phyloP scores from a whole-genome alignment of 2,888 invertebrate species.

The Sympetrum striolatum region DNA sequence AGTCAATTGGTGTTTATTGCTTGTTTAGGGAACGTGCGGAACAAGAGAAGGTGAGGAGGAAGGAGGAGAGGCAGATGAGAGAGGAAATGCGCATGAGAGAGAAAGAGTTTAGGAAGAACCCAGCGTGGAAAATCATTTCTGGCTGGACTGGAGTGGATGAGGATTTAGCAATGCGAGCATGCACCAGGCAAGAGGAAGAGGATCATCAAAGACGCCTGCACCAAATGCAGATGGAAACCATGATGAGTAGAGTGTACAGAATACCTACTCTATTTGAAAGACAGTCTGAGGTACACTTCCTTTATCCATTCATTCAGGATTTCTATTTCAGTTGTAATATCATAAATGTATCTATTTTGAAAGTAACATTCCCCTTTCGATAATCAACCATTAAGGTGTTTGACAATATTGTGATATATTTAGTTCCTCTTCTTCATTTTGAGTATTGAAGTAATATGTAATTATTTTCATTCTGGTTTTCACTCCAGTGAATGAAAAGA shows the following conservation, averaged over 20 bases:
- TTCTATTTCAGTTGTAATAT: no score
- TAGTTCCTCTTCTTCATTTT: no score
- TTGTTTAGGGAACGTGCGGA: constrained; percentile 63
- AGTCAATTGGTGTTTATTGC: neutral
- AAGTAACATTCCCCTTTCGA: no score
- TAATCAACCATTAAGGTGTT: no score
- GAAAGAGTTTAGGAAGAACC: constrained; percentile 67
- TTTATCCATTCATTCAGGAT: neutral
- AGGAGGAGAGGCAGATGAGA: constrained; percentile 68
- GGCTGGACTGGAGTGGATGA: constrained; percentile 67
- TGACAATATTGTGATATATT: no score
- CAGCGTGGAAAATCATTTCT: constrained; percentile 74
- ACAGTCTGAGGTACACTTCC: constrained; percentile 65
- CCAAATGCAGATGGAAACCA: constrained; percentile 73
- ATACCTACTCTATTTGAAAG: constrained; percentile 76
- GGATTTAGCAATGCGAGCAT: constrained; percentile 71
- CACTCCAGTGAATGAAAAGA: no score
- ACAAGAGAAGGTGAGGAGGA: constrained; percentile 65
- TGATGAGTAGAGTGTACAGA: constrained; percentile 73
- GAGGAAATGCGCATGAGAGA: constrained; percentile 68
- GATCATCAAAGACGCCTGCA: constrained; percentile 72
- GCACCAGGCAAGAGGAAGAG: constrained; percentile 72
- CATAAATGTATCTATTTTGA: no score
- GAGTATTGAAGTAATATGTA: no score
- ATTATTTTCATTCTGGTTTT: no score